Base-by-base conservation (phyloP, 2,797 vertebrate species). In the Pseudochaenichthys georgianus region DNA sequence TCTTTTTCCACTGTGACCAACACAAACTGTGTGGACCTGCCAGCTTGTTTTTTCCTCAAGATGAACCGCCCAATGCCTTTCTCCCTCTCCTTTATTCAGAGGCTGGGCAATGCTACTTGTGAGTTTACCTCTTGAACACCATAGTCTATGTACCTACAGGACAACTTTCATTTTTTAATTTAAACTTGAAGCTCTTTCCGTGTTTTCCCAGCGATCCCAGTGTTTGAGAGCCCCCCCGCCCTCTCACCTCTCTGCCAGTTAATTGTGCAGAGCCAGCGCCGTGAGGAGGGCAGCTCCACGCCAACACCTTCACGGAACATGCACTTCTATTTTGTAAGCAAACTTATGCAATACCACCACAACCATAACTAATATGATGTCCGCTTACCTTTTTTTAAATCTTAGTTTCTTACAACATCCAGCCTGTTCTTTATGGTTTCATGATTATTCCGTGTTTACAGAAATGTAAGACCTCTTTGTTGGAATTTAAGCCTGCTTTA, bases 21-120 rank as follows among this genome's bases (percentile, higher is more conserved):
- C 91, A 95, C 98, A 73, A 99, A 99, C 94, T 99, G 97, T n/a
- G 97, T 99, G 87, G 98, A 99, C 75, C 93, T 99, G 80, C 98
- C 98, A 10, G 98, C 98, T 45, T 99, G 97, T 86, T 99, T 99
- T 93, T 99, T 98, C 93, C 95, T 99, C 70, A 99, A 98, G 83
- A 97, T 99, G 92, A 97, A 97, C 53, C 93, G 89, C 23, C 97
- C 98, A 75, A 96, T 99, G 81, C 98, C 98, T n/a, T 97, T 99
- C 84, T 98, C 98, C 4, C 93, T 95, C 80, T 95, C 96, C 52
- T 99, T 98, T 86, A 97, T 99, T 83, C 96, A 98, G 91, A 98
- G 96, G 62, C 94, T 99, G 70, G 95, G 96, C 78, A 96, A 78
- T 80, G 96, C 96, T 82, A 97, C 97, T 87, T 97, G 98, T 99